phyloP scores from a whole-genome alignment of 1,140 invertebrate species.

The Nixonia krombeini region DNA sequence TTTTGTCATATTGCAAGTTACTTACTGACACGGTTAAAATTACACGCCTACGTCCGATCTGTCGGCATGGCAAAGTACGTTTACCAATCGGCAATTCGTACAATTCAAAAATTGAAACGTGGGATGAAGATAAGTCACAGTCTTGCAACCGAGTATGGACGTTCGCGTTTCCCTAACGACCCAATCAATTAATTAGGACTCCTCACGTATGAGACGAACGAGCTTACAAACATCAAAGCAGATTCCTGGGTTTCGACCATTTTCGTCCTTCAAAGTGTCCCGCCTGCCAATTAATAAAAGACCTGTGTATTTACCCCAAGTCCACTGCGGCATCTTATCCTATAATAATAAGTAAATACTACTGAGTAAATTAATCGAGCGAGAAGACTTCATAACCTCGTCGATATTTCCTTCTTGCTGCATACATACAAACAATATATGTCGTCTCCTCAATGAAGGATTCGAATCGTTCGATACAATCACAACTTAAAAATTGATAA shows the following conservation, averaged over 20 bases:
- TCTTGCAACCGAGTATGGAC: conserved; percentile 37
- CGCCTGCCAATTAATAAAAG: conserved; percentile 64
- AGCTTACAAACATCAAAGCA: conserved; percentile 59
- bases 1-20: too few relatives aligned
- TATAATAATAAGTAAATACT: conserved; percentile 63
- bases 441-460: too few relatives aligned
- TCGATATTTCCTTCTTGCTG: conserved; percentile 31
- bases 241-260: conserved; percentile 37
- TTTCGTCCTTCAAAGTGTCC: conserved; percentile 56
- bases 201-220: conserved; percentile 58
- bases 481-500: too few relatives aligned
- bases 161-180: conserved; percentile 29
- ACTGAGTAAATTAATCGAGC: conserved; percentile 44
- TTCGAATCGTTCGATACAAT: too few relatives aligned
- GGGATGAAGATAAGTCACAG: conserved; percentile 11
- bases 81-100: too few relatives aligned
- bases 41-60: too few relatives aligned
- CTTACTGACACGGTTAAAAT: too few relatives aligned
- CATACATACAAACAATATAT: too few relatives aligned
- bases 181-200: conserved; percentile 65
- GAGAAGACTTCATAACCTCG: conserved; percentile 27
- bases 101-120: too few relatives aligned
- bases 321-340: conserved; percentile 57
- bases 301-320: conserved; percentile 55
- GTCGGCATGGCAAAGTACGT: too few relatives aligned